phyloP scores from a whole-genome alignment of 2,113 vertebrate genomes.

The Pipra filicauda region DNA sequence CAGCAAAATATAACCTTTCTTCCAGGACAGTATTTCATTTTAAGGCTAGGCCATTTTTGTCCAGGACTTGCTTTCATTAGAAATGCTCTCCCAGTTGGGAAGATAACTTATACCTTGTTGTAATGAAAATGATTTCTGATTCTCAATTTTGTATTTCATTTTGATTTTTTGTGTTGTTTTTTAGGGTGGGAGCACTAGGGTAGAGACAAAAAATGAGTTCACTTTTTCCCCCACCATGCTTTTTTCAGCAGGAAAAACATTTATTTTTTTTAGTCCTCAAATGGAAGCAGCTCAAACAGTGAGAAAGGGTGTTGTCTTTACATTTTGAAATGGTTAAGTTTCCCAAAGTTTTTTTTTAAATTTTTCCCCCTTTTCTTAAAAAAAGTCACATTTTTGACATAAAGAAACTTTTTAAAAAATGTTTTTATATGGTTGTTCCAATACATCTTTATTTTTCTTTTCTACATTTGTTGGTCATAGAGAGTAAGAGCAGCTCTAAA shows the following conservation, averaged over 20 bases:
- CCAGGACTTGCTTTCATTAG: not conserved
- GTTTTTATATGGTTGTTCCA: not conserved
- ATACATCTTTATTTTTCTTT: not conserved
- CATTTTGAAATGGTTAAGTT: not conserved
- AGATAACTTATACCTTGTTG: not conserved
- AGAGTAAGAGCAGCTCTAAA: not conserved
- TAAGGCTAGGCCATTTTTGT: not conserved
- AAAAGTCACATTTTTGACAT: not conserved
- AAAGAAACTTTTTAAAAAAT: not conserved
- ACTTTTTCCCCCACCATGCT: not conserved
- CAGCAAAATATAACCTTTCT: not conserved
- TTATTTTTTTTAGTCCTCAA: not conserved
- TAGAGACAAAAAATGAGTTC: not conserved
- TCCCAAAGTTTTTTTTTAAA: not conserved
- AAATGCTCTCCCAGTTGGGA: not conserved
- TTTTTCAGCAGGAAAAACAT: not conserved
- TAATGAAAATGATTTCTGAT: not conserved
- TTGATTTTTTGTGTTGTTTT: not conserved
- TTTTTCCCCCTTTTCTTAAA: not conserved
- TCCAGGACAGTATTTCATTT: not conserved
- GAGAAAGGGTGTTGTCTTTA: not conserved
- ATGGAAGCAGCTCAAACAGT: not conserved
- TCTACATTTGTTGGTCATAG: not conserved
- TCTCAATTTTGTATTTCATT: not conserved
- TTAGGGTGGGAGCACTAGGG: not conserved